phyloP scores from a whole-genome alignment of 2,888 invertebrate genomes.

The Protophormia terraenovae region DNA sequence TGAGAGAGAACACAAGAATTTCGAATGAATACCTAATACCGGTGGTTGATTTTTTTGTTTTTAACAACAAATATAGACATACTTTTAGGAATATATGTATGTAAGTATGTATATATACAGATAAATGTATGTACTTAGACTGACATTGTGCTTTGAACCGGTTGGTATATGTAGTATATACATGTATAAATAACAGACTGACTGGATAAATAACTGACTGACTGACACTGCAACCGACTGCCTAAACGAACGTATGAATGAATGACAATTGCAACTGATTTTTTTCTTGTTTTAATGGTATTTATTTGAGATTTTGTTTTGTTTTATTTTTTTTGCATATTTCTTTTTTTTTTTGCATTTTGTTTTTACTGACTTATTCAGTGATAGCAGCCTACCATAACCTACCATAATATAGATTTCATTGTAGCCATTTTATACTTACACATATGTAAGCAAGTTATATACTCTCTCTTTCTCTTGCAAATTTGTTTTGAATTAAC shows the following conservation, averaged over 20 bases:
- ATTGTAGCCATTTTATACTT: constrained; percentile 70
- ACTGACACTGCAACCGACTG: neutral
- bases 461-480: constrained; percentile 4
- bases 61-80: neutral
- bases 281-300: constrained; percentile 28
- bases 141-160: constrained; percentile 43
- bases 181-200: neutral
- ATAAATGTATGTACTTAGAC: neutral
- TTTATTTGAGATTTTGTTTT: constrained; percentile 28
- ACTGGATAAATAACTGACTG: constrained; percentile 15
- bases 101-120: neutral
- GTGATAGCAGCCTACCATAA: constrained; percentile 75
- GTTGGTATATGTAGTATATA: constrained; percentile 14
- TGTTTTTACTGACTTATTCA: constrained; percentile 50
- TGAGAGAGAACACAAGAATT: constrained; percentile 30
- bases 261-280: constrained; percentile 38
- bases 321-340: neutral
- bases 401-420: constrained; percentile 77
- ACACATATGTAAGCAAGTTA: neutral
- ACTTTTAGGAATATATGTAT: neutral
- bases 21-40: neutral
- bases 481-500: neutral
- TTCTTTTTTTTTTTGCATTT: constrained; percentile 2
- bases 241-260: neutral
- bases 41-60: constrained; percentile 35